Evolutionary conservation across 2,888 invertebrate species (phyloP).

Genomic region (Lasioglossum leucozonium): DNA sequence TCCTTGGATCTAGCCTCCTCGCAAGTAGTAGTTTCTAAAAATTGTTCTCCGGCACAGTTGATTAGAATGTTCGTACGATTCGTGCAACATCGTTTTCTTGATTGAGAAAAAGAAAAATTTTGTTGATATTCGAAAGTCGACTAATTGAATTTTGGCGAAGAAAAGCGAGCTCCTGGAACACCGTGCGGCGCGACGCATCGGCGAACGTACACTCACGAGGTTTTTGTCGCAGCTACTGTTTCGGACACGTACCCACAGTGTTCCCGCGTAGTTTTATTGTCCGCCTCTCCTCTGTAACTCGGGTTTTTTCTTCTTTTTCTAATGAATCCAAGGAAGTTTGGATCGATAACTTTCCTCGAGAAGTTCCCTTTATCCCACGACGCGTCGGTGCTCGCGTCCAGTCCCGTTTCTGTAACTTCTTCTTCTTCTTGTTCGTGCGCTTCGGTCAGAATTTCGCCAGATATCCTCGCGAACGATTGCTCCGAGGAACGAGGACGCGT

Average conservation of each 20-base stretch:
- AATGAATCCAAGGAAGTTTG: slow-evolving; percentile 5
- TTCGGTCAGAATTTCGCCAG: neutral
- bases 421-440: neutral
- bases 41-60: too few relatives aligned
- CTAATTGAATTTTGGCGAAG: too few relatives aligned
- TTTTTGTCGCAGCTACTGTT: neutral
- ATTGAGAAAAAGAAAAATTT: too few relatives aligned
- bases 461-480: neutral
- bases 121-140: too few relatives aligned
- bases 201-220: too few relatives aligned
- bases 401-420: slow-evolving; percentile 1
- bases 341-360: slow-evolving; percentile 13
- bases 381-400: neutral
- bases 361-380: neutral
- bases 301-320: neutral
- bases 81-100: too few relatives aligned
- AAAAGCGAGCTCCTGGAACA: too few relatives aligned
- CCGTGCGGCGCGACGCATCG: too few relatives aligned
- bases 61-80: too few relatives aligned
- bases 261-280: neutral
- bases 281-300: neutral
- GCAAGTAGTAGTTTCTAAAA: too few relatives aligned
- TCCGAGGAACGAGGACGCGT: neutral
- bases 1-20: too few relatives aligned
- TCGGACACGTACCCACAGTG: neutral